Evolutionary conservation across 2,888 invertebrate genomes (phyloP), one percentile per base, ranked within the genome.

Genomic region (Glyphotaelius pellucidus): DNA sequence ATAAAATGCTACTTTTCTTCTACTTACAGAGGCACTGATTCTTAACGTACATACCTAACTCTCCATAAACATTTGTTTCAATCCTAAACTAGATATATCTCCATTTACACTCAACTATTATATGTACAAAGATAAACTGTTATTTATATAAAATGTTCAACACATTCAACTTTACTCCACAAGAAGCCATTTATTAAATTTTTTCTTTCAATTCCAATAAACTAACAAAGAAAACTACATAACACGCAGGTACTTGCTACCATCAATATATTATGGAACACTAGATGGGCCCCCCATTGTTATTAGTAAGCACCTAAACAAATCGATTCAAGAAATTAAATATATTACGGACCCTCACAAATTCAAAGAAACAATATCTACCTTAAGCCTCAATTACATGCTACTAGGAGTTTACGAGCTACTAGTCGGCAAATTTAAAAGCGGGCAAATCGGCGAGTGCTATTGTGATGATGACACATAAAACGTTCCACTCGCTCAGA

Each of bases 1-100:
- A 91, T 52, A 89, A 79, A 86, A 80, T 89, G 83, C 91, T 87
- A 89, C 52, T 83, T 38, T 79, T 83, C 88, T 67, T 67, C 89
- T 47, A 88, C 91, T 52, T 67, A 91, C 81, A 89, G 88, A 92
- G 92, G 92, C 92, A 92, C 92, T 92, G 92, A 86, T 89, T 80
- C 90, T 90, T 92, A 92, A 88, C 42, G 35, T 92, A 92, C 80
- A 80, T 67, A 84, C 35, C 14, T 91, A 90, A 91, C 90, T 90
- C 86, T 32, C 42, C n/a, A 92, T 86, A 90, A 80, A 81, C 90
- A 90, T 92, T 42, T 90, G 67, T 79, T 80, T 83, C 52, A 91
- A 91, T 47, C 32, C 84, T 91, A 89, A 91, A 89, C 91, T 91
- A 89, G 81, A 91, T 91, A 89, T 52, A 31, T 25, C 38, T 52